Evolutionary conservation across 2,797 vertebrate species (phyloP).

Genomic region (Thaleichthys pacificus): DNA sequence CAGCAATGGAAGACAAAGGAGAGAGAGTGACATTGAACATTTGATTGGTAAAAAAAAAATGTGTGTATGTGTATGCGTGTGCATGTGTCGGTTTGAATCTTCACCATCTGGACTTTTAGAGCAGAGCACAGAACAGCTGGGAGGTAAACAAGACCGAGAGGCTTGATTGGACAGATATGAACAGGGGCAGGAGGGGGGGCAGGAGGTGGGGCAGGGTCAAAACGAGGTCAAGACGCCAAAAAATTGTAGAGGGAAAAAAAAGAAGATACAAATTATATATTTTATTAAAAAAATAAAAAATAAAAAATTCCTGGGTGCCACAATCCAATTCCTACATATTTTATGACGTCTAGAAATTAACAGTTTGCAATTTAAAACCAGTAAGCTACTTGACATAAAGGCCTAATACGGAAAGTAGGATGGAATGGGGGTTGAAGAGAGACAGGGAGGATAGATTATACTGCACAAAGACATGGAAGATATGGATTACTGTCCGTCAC

Average conservation of each 20-base stretch:
- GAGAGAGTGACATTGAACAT: slow-evolving; percentile 66
- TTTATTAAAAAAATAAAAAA: slow-evolving; percentile 41
- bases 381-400: no score
- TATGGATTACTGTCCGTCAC: background rate
- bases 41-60: background rate
- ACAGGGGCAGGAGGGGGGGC: slow-evolving; percentile 60
- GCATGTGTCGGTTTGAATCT: slow-evolving; percentile 87
- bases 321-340: slow-evolving; percentile 51
- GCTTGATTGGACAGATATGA: slow-evolving; percentile 88
- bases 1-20: slow-evolving; percentile 79
- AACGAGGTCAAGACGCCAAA: slow-evolving; percentile 39
- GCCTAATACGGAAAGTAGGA: slow-evolving; percentile 13
- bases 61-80: slow-evolving; percentile 33
- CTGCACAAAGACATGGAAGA: background rate
- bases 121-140: slow-evolving; percentile 92
- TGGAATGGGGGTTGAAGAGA: slow-evolving; percentile 65
- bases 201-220: slow-evolving; percentile 72
- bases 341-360: slow-evolving; percentile 33
- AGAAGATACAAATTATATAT: slow-evolving; percentile 1
- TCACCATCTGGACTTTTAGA: slow-evolving; percentile 90
- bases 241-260: slow-evolving; percentile 21
- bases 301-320: slow-evolving; percentile 19
- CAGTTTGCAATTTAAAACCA: background rate
- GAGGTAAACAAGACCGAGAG: slow-evolving; percentile 87
- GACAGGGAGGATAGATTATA: slow-evolving; percentile 38